Evolutionary conservation across 64 coral and sea anemone species (phyloP).

Genomic region (Dendronephthya gigantea): DNA sequence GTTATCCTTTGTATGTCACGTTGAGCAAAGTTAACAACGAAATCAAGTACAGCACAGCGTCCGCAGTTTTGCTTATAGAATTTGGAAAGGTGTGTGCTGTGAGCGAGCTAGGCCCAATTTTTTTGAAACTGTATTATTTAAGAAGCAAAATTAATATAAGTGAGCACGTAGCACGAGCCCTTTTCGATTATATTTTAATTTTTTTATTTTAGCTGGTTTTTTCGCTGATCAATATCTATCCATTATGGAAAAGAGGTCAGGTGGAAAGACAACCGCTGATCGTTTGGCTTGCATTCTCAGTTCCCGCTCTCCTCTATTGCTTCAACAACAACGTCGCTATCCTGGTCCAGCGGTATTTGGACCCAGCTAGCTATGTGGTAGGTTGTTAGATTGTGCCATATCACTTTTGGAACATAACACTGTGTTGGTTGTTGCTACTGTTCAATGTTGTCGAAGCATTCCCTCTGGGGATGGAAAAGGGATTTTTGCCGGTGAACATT

Average conservation of each 20-base stretch:
- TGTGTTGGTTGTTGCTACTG: too few species aligned
- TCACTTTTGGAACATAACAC: too few species aligned
- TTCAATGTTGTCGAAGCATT: too few species aligned
- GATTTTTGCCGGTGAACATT: too few species aligned
- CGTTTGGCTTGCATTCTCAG: conserved; percentile 10
- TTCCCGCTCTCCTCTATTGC: conserved; percentile 2
- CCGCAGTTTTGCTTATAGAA: neutral
- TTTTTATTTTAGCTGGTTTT: neutral
- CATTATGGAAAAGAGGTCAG: neutral
- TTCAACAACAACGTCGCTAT: conserved; percentile 6
- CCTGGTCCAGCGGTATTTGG: neutral
- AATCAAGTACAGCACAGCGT: conserved; percentile 1
- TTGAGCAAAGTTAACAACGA: neutral
- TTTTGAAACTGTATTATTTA: too few species aligned
- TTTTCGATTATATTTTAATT: neutral
- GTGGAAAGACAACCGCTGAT: neutral
- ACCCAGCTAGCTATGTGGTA: conserved; percentile 13
- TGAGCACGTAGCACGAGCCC: neutral
- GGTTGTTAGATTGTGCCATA: neutral
- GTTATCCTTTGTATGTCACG: neutral
- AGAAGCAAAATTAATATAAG: too few species aligned
- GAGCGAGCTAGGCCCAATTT: neutral
- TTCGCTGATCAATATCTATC: neutral
- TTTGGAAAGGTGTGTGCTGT: neutral
- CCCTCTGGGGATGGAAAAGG: too few species aligned